phyloP scores from a whole-genome alignment of 2,888 invertebrate genomes.

The Monoplex corrugatus region DNA sequence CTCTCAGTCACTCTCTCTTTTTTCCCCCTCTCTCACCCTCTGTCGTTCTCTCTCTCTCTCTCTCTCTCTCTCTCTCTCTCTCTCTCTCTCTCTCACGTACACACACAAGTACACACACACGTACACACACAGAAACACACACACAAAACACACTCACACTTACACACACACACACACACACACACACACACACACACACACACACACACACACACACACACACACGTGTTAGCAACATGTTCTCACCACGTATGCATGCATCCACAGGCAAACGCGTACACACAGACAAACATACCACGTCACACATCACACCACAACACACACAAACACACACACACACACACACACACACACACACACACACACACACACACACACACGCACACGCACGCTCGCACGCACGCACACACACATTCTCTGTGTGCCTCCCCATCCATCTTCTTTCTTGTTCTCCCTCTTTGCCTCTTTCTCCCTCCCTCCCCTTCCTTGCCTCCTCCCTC shows the following conservation, averaged over 20 bases:
- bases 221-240: neutral
- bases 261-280: too few relatives aligned
- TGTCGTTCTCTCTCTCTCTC: too few relatives aligned
- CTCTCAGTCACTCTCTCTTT: too few relatives aligned
- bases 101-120: neutral
- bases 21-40: too few relatives aligned
- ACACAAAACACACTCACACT: neutral
- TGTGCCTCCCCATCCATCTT: neutral
- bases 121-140: neutral
- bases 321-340: too few relatives aligned
- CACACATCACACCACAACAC: too few relatives aligned
- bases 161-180: too few relatives aligned
- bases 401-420: neutral
- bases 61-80: neutral
- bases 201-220: neutral
- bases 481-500: neutral
- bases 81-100: neutral
- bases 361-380: neutral
- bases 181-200: neutral
- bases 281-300: too few relatives aligned
- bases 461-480: constrained; percentile 37
- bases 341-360: neutral
- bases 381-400: neutral
- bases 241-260: too few relatives aligned
- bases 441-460: constrained; percentile 18